Evolutionary conservation across 2,797 vertebrate species (phyloP).

Genomic region (Syngnathus rostellatus): DNA sequence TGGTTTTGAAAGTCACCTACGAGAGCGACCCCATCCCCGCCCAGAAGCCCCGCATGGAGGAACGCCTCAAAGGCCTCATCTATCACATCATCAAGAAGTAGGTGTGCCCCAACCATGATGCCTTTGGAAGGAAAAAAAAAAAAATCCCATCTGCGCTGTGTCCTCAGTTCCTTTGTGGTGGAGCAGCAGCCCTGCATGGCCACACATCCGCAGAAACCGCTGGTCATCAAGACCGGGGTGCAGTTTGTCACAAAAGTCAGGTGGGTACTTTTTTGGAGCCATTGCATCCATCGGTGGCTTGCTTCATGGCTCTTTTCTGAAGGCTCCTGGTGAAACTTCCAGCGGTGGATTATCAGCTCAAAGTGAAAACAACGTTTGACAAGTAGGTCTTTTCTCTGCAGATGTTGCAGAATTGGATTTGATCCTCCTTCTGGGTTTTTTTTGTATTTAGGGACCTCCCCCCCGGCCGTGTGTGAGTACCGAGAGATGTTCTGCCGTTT

Average conservation of each 20-base stretch:
- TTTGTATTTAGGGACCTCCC: conserved; percentile 65
- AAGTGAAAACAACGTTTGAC: conserved; percentile 95
- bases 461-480: conserved; percentile 75
- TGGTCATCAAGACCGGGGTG: conserved; percentile 93
- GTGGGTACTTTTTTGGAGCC: conserved; percentile 50
- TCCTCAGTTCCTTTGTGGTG: conserved; percentile 85
- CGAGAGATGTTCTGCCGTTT: conserved; percentile 10
- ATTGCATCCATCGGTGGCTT: too few relatives aligned
- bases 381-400: conserved; percentile 66
- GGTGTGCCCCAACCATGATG: too few relatives aligned
- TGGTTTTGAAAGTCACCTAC: conserved; percentile 86
- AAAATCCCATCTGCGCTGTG: not conserved
- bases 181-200: conserved; percentile 97
- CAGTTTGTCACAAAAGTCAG: conserved; percentile 96
- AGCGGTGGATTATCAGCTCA: conserved; percentile 93
- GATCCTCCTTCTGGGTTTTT: not conserved
- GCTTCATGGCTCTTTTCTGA: too few relatives aligned
- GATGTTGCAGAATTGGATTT: not conserved
- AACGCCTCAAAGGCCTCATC: conserved; percentile 83
- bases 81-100: conserved; percentile 92
- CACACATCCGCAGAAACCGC: conserved; percentile 89
- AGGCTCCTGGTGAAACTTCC: conserved; percentile 93
- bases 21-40: conserved; percentile 89
- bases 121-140: not conserved
- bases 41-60: conserved; percentile 84